A percentile compares a stretch with the other conserved stretches of the same genome.
Conservation (phyloP, 2,888 invertebrate species). For the Cylloceria caligata region DNA sequence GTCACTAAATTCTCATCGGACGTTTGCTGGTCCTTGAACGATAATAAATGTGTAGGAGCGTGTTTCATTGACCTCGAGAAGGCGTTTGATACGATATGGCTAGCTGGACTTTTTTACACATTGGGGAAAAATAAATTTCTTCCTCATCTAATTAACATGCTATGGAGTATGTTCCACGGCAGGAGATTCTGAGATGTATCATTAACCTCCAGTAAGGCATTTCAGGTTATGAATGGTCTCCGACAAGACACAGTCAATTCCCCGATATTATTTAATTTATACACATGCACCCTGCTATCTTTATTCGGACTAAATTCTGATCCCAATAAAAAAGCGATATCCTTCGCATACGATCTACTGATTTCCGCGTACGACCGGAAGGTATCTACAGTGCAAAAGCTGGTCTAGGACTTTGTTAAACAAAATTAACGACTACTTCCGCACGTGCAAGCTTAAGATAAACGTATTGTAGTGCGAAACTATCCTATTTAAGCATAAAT, state of each 20-base stretch:
- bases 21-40: neutral
- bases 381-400: constrained; percentile 6
- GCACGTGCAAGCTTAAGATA: constrained; percentile 68
- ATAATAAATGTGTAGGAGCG: constrained; percentile 5
- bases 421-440: constrained; percentile 63
- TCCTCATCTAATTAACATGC: neutral
- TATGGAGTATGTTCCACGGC: constrained; percentile 26
- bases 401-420: constrained; percentile 57
- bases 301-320: constrained; percentile 51
- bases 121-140: constrained; percentile 33
- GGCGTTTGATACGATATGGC: too few species aligned
- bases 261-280: constrained; percentile 38
- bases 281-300: constrained; percentile 38
- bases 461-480: constrained; percentile 62
- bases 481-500: constrained; percentile 50
- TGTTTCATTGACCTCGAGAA: too few species aligned
- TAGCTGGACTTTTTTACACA: constrained; percentile 35
- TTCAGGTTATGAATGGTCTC: neutral
- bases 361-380: constrained; percentile 35
- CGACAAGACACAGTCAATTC: too few species aligned
- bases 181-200: constrained; percentile 24
- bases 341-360: constrained; percentile 50
- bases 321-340: constrained; percentile 43
- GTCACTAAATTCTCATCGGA: constrained; percentile 43
- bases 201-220: neutral